Evolutionary conservation across 2,888 invertebrate species (phyloP).

Genomic region (Platycnemis pennipes): DNA sequence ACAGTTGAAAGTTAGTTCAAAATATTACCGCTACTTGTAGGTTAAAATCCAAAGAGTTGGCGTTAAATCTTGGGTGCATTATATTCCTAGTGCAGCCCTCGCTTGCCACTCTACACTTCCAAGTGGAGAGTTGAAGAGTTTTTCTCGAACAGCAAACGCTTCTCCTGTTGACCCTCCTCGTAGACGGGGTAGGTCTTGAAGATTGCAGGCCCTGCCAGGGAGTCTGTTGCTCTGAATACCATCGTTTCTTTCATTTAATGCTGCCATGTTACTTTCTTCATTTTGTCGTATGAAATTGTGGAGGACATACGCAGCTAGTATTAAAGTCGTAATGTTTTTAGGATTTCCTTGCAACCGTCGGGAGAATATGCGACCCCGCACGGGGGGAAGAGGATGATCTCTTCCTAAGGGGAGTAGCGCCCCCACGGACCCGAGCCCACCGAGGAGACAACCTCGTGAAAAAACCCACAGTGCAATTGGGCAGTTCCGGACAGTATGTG

Average conservation of each 20-base stretch:
- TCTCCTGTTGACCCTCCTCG: no score
- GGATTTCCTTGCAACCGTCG: no score
- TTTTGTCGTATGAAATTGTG: neutral
- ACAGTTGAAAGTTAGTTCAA: neutral
- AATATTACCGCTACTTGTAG: neutral
- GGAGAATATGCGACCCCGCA: neutral
- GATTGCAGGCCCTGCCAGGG: no score
- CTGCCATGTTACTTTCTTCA: neutral
- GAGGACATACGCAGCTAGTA: no score
- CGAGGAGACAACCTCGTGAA: no score
- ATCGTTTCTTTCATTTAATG: neutral
- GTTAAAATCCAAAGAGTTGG: neutral
- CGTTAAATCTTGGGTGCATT: neutral
- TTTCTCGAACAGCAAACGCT: neutral
- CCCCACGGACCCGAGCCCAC: no score
- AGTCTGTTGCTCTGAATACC: neutral
- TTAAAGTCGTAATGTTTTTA: no score
- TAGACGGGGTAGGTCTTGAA: no score
- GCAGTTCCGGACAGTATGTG: no score
- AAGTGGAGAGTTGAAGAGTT: neutral
- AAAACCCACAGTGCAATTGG: no score
- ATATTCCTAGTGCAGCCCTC: neutral
- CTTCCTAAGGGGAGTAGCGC: no score
- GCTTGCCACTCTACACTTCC: neutral
- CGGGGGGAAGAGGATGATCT: no score